Base-by-base conservation (phyloP, 2,888 invertebrate species). In the Arrhopalites spinosus region DNA sequence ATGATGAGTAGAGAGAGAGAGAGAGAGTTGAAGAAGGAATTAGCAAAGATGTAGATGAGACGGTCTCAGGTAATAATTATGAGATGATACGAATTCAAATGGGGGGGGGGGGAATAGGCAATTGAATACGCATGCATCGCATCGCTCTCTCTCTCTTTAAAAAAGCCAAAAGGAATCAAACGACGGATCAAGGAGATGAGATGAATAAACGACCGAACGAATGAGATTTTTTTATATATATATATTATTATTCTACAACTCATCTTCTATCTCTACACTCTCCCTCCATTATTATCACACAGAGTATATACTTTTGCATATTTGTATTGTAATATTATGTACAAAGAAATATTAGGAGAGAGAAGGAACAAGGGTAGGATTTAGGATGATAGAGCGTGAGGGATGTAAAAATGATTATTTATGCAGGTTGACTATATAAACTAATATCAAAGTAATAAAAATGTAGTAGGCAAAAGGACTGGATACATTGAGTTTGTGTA, bases 71-170 rank as follows among this genome's bases (percentile, higher is more conserved):
- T 59, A 71, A 71, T 71, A 71, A 73, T 73, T 43, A 64, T 64
- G 63, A 73, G 73, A 73, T 64, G 73, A 67, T 66, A 73, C 66
- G 73, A 56, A 64, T 64, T 66, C 64, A 73, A 73, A 73, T 73
- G 73, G 50, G 70, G n/a, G n/a, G n/a, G n/a, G n/a, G n/a, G n/a
- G 73, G 53, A 73, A 36, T 36, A 11, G 36, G 36, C 36, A 73
- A 73, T 73, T 73, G 73, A 73, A 73, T 66, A 64, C 50, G 73
- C 71, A 71, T 71, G 71, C 59, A 66, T 36, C 5, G 5, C 36
- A 36, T 7, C 3, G 36, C 36, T 7, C 11, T 3, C 5, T 7
- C 11, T 36, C 11, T 36, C 11, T 36, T 36, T 25, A 27, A 71
- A 61, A 71, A 56, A 70, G 36, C 59, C 45, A 71, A 71, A 5